These are phyloP conservation scores for Eupeodes latifasciatus DNA, from an alignment of 2,888 invertebrate genomes.

Conservation along the genomic window DNA sequence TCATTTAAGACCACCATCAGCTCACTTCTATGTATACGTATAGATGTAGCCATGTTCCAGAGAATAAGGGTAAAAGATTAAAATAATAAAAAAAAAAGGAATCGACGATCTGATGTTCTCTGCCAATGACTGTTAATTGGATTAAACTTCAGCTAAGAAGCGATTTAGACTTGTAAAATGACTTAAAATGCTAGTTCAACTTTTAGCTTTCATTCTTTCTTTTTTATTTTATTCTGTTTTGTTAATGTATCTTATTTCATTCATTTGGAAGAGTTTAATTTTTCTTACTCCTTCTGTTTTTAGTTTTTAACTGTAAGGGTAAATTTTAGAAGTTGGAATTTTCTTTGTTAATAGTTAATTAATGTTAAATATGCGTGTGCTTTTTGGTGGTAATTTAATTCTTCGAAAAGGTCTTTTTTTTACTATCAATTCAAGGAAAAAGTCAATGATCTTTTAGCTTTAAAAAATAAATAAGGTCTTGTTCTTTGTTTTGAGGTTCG, in stretches of 20 bases:
- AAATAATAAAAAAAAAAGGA: background rate
- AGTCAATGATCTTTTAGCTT: slow-evolving; percentile 1
- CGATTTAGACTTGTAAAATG: slow-evolving; percentile 60
- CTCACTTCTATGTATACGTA: background rate
- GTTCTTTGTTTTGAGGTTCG: no score
- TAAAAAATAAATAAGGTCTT: no score
- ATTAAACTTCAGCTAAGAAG: slow-evolving; percentile 68
- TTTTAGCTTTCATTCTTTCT: background rate
- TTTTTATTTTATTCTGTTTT: background rate
- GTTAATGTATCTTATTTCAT: background rate
- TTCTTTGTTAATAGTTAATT: slow-evolving; percentile 14
- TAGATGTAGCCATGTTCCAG: background rate
- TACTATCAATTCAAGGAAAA: background rate
- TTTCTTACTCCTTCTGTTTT: background rate
- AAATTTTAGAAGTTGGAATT: background rate
- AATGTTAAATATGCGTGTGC: background rate
- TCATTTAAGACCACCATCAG: background rate
- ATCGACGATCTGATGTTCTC: slow-evolving; percentile 40
- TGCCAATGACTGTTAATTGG: slow-evolving; percentile 73
- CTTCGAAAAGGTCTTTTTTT: background rate
- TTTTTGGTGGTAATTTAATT: slow-evolving; percentile 10
- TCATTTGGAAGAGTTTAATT: background rate
- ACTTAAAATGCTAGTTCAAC: slow-evolving; percentile 33
- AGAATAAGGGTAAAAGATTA: slow-evolving; percentile 15
- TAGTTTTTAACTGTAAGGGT: background rate